Evolutionary conservation across 2,888 invertebrate genomes (phyloP).

Genomic region (Xestoiulus laeticollis): DNA sequence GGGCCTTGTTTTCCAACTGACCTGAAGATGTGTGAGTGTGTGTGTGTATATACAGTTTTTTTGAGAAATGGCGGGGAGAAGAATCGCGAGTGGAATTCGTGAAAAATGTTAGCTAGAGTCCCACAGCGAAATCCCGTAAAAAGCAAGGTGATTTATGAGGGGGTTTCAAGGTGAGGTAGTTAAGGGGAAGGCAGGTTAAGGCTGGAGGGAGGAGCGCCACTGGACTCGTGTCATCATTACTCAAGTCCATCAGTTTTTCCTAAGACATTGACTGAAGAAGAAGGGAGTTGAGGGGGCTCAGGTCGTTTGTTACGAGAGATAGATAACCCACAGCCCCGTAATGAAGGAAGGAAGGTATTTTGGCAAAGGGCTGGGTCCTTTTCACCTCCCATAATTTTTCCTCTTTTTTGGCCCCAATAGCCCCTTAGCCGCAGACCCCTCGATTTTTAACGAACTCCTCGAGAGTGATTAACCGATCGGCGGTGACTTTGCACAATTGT

Average conservation of each 20-base stretch:
- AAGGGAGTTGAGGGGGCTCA: background rate
- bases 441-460: constrained; percentile 41
- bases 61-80: background rate
- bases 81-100: background rate
- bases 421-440: constrained; percentile 19
- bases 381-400: background rate
- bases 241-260: constrained; percentile 50
- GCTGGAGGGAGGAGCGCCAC: constrained; percentile 15
- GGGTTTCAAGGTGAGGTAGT: background rate
- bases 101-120: background rate
- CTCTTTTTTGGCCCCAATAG: background rate
- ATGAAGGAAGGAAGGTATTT: constrained; percentile 1
- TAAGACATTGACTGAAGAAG: constrained; percentile 48
- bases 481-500: constrained; percentile 48
- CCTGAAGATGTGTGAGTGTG: background rate
- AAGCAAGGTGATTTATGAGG: background rate
- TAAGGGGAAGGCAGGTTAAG: constrained; percentile 12
- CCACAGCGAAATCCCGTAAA: constrained; percentile 18
- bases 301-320: constrained; percentile 1
- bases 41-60: background rate
- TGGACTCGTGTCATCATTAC: constrained; percentile 52
- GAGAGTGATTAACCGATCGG: constrained; percentile 45
- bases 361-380: constrained; percentile 41
- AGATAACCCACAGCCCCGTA: background rate
- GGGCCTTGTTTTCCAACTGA: background rate